phyloP scores from a whole-genome alignment of 35 echinoderm and acorn worm genomes.

The Apostichopus parvimensis region DNA sequence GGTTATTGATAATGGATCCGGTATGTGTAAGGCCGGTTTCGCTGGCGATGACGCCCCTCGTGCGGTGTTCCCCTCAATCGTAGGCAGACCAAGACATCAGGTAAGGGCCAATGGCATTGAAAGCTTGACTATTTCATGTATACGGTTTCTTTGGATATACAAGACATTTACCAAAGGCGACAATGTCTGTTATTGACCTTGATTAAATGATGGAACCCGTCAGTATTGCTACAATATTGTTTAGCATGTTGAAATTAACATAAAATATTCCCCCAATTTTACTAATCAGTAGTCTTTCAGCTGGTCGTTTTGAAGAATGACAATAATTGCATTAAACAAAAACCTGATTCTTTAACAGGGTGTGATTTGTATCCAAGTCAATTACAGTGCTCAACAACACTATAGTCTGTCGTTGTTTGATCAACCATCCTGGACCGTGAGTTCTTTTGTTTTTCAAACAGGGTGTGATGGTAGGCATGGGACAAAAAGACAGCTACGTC shows the following conservation, averaged over 20 bases:
- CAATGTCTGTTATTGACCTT: no score
- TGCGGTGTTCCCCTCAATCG: slow-evolving; percentile 63
- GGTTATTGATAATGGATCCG: slow-evolving; percentile 65
- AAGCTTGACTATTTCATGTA: no score
- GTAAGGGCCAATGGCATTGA: neutral
- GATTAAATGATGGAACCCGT: no score
- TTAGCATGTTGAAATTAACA: no score
- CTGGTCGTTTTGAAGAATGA: no score
- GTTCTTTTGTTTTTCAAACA: neutral
- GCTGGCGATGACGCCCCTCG: slow-evolving; percentile 60
- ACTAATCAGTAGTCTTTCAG: no score
- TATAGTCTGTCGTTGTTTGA: neutral
- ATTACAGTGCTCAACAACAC: neutral
- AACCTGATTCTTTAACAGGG: neutral
- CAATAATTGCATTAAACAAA: no score
- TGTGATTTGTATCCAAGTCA: slow-evolving; percentile 22
- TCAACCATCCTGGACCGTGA: neutral
- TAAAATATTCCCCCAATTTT: no score
- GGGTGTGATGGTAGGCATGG: slow-evolving; percentile 73
- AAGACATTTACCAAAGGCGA: no score
- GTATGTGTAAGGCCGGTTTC: slow-evolving; percentile 65
- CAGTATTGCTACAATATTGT: no score
- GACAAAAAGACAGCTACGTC: slow-evolving; percentile 59
- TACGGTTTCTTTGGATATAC: no score
- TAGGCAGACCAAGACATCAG: slow-evolving; percentile 59